phyloP scores from a whole-genome alignment of 2,113 vertebrate genomes.

The Rhipidura dahli region DNA sequence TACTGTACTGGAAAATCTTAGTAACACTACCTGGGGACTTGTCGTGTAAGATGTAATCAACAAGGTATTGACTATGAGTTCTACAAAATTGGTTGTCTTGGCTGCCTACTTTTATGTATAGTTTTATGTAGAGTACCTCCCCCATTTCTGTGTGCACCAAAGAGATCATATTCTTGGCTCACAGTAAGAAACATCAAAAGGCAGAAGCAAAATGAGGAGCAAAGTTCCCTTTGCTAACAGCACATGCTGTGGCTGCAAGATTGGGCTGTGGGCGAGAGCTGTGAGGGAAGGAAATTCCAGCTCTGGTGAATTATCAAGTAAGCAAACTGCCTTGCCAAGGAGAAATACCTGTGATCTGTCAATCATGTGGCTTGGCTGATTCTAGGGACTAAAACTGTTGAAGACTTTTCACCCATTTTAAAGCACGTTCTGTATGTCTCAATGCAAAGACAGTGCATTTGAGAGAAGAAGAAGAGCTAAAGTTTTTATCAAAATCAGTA shows the following conservation, averaged over 20 bases:
- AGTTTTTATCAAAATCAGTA: not conserved
- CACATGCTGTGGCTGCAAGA: not conserved
- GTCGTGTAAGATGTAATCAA: not conserved
- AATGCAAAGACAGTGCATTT: not conserved
- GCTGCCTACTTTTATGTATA: not conserved
- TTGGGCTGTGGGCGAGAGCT: not conserved
- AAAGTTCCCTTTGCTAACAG: not conserved
- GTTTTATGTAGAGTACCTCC: not conserved
- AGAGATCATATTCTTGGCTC: not conserved
- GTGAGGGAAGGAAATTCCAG: slow-evolving; percentile 24
- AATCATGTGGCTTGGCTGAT: not conserved
- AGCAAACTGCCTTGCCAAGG: not conserved
- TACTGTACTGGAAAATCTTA: not conserved
- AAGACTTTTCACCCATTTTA: not conserved
- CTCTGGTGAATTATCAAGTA: not conserved
- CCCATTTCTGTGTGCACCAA: not conserved
- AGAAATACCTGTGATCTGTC: slow-evolving; percentile 1
- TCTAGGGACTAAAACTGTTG: not conserved
- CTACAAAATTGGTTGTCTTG: not conserved
- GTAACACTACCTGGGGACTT: not conserved
- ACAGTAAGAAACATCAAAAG: slow-evolving; percentile 7
- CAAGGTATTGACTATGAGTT: not conserved
- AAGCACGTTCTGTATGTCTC: not conserved
- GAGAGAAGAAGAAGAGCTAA: not conserved
- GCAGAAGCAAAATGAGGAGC: not conserved